These are phyloP conservation scores for Pycnonotus jocosus DNA, from an alignment of 2,113 vertebrate species.

Conservation along the genomic window DNA sequence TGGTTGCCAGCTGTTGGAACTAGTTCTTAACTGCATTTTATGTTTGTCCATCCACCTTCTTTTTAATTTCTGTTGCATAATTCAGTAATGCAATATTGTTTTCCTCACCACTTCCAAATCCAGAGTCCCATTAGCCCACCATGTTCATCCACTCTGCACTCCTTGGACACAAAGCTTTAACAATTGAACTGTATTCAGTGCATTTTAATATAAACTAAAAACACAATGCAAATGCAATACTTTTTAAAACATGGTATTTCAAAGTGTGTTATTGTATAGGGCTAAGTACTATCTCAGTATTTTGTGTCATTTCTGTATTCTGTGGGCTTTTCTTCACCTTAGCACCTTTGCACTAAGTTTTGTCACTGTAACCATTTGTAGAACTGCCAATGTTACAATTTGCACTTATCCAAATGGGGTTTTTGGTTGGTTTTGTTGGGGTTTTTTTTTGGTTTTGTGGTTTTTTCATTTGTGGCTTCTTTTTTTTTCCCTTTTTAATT, in stretches of 20 bases:
- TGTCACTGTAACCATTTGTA: constrained; percentile 66
- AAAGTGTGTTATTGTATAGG: constrained; percentile 62
- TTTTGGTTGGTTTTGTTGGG: constrained; percentile 23
- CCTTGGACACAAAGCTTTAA: constrained; percentile 71
- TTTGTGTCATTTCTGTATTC: constrained; percentile 62
- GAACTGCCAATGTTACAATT: constrained; percentile 58
- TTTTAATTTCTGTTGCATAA: constrained; percentile 61
- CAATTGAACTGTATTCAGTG: constrained; percentile 60
- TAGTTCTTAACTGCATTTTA: constrained; percentile 65
- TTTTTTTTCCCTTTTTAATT: background rate
- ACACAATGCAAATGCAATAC: constrained; percentile 71
- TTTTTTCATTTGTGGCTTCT: background rate
- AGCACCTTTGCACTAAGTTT: constrained; percentile 64
- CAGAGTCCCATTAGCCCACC: constrained; percentile 18
- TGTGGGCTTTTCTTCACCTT: constrained; percentile 57
- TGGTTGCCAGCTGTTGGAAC: constrained; percentile 69
- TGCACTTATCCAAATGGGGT: constrained; percentile 21
- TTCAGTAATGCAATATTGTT: constrained; percentile 58
- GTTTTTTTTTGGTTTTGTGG: background rate
- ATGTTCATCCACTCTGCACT: constrained; percentile 64
- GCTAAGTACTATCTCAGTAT: constrained; percentile 62
- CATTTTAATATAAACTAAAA: constrained; percentile 68
- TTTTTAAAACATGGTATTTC: constrained; percentile 64
- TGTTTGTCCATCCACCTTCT: constrained; percentile 55
- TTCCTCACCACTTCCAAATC: constrained; percentile 48